Base-by-base conservation (phyloP, 2,113 vertebrate genomes). In the Pholis gunnellus region DNA sequence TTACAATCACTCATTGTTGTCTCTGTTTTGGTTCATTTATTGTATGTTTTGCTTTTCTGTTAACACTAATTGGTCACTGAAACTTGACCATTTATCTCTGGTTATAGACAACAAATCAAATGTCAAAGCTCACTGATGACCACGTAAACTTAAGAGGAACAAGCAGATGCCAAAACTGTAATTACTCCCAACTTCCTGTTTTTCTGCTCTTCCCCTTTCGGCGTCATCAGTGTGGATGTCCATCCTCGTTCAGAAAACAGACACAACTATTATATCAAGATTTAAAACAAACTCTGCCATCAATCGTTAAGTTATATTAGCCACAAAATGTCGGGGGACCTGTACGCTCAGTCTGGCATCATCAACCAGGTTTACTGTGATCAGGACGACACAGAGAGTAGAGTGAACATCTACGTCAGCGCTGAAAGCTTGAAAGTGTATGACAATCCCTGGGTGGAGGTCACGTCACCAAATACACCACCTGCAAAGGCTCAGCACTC, bases 381-480 rank as follows among this genome's bases (percentile, higher is more conserved):
- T 10, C 50, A 65, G 44, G 59, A 85, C 2, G 14, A 72, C 27
- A 78, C 59, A 29, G 83, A 91, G 11, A 88, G 25, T 42, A 29
- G 38, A 18, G 60, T 92, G 70, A 82, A 91, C 64, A 88, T 92
- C 73, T 93, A 87, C 31, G 87, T 92, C n/a, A 93, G 87, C 44
- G 65, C 78, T 48, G 92, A 93, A 25, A 92, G 89, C 81, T 78
- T 92, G 61, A 83, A 5, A 65, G 83, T 92, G 40, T 84, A 44
- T 59, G 87, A 92, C 0, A 83, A 56, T 25, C 90, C 87, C 15
- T 90, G 90, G 92, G 27, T 85, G 76, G 87, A 88, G 64, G 18
- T 9, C 60, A 22, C 0, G 0, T 36, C 78, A 22, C 31, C 76
- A 66, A 48, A 61, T 66, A 15, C 34, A 75, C 34, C 66, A 70